phyloP scores from a whole-genome alignment of 2,113 vertebrate genomes.

The Thamnaconus septentrionalis region DNA sequence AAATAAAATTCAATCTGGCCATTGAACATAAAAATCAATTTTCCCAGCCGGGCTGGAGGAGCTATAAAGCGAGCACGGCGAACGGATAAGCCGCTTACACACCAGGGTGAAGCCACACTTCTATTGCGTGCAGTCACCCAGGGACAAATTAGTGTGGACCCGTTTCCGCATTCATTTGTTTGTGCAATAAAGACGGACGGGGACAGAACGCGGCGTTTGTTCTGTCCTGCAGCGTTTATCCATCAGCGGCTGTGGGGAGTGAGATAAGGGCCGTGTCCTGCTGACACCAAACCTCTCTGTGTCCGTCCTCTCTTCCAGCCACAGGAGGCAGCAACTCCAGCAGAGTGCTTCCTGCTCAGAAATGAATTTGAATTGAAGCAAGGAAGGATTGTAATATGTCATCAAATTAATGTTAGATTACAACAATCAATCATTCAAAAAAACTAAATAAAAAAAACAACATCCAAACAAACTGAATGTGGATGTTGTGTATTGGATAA shows the following conservation, averaged over 20 bases:
- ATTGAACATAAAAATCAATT: constrained; percentile 58
- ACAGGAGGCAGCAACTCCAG: constrained; percentile 3
- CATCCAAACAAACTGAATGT: too few relatives aligned
- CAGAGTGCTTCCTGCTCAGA: too few relatives aligned
- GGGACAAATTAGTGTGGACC: constrained; percentile 46
- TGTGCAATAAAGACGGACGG: constrained; percentile 22
- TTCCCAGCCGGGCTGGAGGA: constrained; percentile 28
- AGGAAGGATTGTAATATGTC: too few relatives aligned
- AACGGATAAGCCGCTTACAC: constrained; percentile 69
- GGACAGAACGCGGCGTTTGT: constrained; percentile 20
- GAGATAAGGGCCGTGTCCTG: constrained; percentile 41
- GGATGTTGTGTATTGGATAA: too few relatives aligned
- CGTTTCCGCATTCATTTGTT: constrained; percentile 25
- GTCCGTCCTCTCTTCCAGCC: constrained; percentile 38
- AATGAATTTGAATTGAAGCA: too few relatives aligned
- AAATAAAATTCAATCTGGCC: constrained; percentile 35
- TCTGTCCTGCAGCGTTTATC: constrained; percentile 32
- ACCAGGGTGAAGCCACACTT: constrained; percentile 43
- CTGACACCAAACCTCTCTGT: constrained; percentile 17
- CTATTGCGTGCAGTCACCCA: constrained; percentile 23
- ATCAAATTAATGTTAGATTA: too few relatives aligned
- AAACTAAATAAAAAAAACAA: too few relatives aligned
- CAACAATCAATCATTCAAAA: too few relatives aligned
- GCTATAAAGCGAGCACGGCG: constrained; percentile 51
- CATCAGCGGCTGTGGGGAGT: constrained; percentile 37